Evolutionary conservation across 2,888 invertebrate genomes (phyloP), one percentile per base, ranked within the genome.

Genomic region (Ametastegia equiseti): DNA sequence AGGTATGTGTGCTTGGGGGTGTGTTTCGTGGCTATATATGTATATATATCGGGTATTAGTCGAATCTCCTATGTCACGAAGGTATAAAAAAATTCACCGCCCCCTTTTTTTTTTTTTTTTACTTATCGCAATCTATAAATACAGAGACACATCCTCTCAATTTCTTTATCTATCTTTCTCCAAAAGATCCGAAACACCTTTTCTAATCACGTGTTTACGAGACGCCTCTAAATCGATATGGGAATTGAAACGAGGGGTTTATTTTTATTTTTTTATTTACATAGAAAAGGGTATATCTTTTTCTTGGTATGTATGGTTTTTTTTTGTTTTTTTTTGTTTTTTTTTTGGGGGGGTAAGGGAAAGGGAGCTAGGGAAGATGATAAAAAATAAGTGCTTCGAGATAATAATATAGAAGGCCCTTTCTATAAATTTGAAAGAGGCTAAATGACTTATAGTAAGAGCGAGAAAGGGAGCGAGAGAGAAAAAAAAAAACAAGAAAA

Each of bases 171-270:
- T 42, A 13, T 69, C 9, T 42, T 23, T 23, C 2, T n/a, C 27
- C 11, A 13, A 33, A 33, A 27, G 71, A 67, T 39, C 27, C 7
- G 36, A 54, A 33, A 33, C 75, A 75, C 75, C 36, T 54, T 36
- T 75, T 36, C 75, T 75, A 75, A 75, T 75, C 75, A 75, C 75
- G 75, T 54, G 75, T 54, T 75, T 54, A 75, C 50, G 50, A 50
- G 36, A 71, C 71, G 27, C 27, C 71, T 27, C 27, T n/a, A n/a
- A 47, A 71, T 71, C 71, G 71, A 71, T 71, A 23, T 27, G 30
- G 27, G 45, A 15, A 69, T 69, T 65, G 42, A 45, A 69, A 69
- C 15, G n/a, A 3, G 23, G 23, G 54, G 9, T 42, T 42, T 5
- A n/a, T n/a, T n/a, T n/a, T n/a, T n/a, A n/a, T n/a, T n/a, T 4